Evolutionary conservation across 2,888 invertebrate genomes (phyloP).

Genomic region (Harpagoxenus sublaevis): DNA sequence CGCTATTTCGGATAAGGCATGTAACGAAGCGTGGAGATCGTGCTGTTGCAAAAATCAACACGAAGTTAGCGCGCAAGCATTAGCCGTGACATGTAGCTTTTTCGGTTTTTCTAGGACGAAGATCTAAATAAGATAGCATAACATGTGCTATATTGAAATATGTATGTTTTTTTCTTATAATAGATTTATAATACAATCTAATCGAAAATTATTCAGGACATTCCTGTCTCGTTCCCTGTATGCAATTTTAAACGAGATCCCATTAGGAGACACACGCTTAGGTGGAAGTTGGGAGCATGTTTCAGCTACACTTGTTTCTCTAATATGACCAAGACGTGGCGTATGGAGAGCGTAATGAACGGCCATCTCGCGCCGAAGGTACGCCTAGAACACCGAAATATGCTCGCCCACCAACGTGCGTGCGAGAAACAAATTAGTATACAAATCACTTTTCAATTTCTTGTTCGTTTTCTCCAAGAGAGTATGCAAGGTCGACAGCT

Average conservation of each 20-base stretch:
- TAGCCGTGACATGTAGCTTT: not conserved
- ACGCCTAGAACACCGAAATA: constrained; percentile 43
- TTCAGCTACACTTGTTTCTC: not conserved
- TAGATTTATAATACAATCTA: not conserved
- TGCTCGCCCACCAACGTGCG: constrained; percentile 50
- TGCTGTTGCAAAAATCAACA: constrained; percentile 17
- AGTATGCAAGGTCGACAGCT: constrained; percentile 66
- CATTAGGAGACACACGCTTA: not conserved
- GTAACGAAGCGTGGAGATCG: constrained; percentile 16
- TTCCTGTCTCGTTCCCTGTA: not conserved
- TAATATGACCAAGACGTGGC: constrained; percentile 22
- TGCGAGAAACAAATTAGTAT: constrained; percentile 46
- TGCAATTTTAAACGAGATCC: not conserved
- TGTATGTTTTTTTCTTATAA: not conserved
- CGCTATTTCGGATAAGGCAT: constrained; percentile 28
- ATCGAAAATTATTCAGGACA: not conserved
- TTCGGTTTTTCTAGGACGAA: not conserved
- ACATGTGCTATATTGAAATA: not conserved
- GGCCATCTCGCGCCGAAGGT: constrained; percentile 9
- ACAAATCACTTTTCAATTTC: constrained; percentile 75
- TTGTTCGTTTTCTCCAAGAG: constrained; percentile 60
- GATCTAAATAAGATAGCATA: not conserved
- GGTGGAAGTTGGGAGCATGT: not conserved
- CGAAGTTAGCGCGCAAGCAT: not conserved
- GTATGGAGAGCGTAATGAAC: not conserved